phyloP scores from a whole-genome alignment of 2,888 invertebrate species.

The Anarsia innoxiella region DNA sequence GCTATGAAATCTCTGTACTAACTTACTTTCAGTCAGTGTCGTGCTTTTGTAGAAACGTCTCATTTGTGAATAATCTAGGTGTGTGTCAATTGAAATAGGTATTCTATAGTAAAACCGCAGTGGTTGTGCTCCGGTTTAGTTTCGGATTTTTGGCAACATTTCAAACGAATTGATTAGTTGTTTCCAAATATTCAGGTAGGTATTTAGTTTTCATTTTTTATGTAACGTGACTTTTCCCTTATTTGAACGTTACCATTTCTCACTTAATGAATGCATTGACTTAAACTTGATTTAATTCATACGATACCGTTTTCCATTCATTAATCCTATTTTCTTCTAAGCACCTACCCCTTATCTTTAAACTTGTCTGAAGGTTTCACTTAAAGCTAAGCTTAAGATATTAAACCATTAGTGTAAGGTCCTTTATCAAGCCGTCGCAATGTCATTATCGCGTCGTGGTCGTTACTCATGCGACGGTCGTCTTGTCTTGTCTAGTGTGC shows the following conservation, averaged over 20 bases:
- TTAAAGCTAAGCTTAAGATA: neutral
- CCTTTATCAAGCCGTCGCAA: slow-evolving; percentile 11
- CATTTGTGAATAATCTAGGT: slow-evolving; percentile 5
- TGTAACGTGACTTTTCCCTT: no score
- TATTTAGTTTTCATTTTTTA: no score
- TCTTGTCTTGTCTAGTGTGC: slow-evolving; percentile 15
- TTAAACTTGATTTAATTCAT: no score
- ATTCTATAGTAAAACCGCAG: neutral
- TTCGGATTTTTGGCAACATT: slow-evolving; percentile 7
- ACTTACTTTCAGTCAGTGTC: slow-evolving; percentile 31
- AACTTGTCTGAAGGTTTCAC: neutral
- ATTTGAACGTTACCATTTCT: no score
- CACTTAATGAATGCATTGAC: no score
- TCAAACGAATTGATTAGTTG: neutral
- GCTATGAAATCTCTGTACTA: slow-evolving; percentile 52
- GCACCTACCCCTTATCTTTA: no score
- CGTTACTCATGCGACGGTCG: slow-evolving; percentile 27
- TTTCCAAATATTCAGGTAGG: slow-evolving; percentile 2
- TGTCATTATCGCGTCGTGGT: slow-evolving; percentile 24
- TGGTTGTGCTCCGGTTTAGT: neutral
- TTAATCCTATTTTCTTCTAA: no score
- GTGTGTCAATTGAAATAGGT: neutral
- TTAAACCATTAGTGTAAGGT: slow-evolving; percentile 8
- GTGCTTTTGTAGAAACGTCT: slow-evolving; percentile 24
- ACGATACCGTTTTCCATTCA: no score